These are phyloP conservation scores for Ia io DNA, from an alignment of 2,113 vertebrate species.

Conservation along the genomic window DNA sequence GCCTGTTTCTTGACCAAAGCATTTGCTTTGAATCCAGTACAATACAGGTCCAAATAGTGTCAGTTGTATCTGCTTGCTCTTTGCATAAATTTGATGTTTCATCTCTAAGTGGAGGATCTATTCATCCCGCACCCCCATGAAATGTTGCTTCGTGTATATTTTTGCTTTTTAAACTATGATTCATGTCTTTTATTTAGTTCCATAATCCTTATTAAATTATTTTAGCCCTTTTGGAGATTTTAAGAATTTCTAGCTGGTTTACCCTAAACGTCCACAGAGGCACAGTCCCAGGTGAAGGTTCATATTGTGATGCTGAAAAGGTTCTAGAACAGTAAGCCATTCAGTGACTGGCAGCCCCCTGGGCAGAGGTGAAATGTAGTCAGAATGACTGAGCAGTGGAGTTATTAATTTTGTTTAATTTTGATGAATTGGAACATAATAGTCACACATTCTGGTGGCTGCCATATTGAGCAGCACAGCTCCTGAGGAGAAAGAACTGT, in stretches of 20 bases:
- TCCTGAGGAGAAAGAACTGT: neutral
- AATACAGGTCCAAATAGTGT: neutral
- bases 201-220: neutral
- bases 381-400: neutral
- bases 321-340: neutral
- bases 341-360: neutral
- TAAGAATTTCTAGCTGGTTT: neutral
- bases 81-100: neutral
- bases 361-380: neutral
- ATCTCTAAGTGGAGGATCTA: neutral
- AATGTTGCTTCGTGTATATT: neutral
- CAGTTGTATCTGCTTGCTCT: neutral
- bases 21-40: neutral
- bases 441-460: neutral
- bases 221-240: neutral
- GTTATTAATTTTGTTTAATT: neutral
- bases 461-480: neutral
- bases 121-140: rapidly evolving
- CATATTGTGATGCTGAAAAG: neutral
- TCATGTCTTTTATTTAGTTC: neutral
- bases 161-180: neutral
- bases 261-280: neutral
- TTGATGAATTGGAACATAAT: neutral
- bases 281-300: neutral
- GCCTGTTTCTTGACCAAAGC: neutral